Evolutionary conservation across 2,113 vertebrate genomes (phyloP), one percentile per base, ranked within the genome.

Genomic region (Ptilorrhoa leucosticta): DNA sequence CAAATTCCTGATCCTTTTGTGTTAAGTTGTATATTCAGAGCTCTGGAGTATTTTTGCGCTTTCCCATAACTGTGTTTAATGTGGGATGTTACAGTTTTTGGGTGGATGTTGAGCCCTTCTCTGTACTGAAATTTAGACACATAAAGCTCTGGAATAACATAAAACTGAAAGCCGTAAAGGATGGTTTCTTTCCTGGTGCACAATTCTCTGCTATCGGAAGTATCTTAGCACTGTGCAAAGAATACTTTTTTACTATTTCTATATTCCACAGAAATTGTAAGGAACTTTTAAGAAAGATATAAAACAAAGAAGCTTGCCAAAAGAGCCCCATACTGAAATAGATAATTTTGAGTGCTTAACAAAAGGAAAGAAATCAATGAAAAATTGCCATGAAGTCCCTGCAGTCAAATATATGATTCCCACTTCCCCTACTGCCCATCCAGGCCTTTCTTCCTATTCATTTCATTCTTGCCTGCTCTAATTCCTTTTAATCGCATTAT

Each of bases 401-500:
- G 47, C 58, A 60, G 79, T 68, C 63, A 54, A 60, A 60, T 23
- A 9, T 4, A 7, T 4, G 8, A 64, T 58, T 87, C 37, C 15
- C 45, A 9, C n/a, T 85, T 31, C 42, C 17, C 14, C 63, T 37
- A 6, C 28, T 51, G 40, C 28, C 15, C 27, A 37, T 26, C 15
- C 16, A 44, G 75, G 26, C 35, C 40, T 83, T 60, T 71, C 28
- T 56, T 79, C 31, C 35, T 70, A 5, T 53, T 54, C 0, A 28
- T 73, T 91, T 64, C 4, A 27, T 72, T 92, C 44, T 21, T 1
- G 0, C 0, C 3, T 71, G n/a, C 37, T 96, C 35, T 48, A 24
- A 48, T 83, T 93, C 47, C 51, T 88, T 82, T 83, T 48, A 92
- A 56, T 48, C 30, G 53, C 28, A 13, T 88, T 83, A 35, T 78